Base-by-base conservation (phyloP, 2,888 invertebrate genomes). In the Dimorphilus gyrociliatus region DNA sequence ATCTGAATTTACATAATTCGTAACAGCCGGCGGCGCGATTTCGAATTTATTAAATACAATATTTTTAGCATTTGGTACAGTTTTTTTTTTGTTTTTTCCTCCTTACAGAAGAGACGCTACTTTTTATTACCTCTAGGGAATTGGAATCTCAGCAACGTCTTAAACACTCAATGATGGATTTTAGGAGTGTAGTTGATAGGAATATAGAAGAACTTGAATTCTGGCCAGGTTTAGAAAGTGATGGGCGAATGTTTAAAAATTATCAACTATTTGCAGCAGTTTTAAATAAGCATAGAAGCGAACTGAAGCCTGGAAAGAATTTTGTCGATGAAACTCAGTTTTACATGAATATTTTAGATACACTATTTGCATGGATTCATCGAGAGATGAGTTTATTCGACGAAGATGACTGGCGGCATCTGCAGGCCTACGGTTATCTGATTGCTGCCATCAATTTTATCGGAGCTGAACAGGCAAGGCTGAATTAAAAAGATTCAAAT, bases 381-480 rank as follows among this genome's bases (percentile, higher is more conserved):
- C 25, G 35, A 2, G 36, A 37, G 27, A 21, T 30, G n/a, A 24
- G 27, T 13, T 13, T 19, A 18, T 34, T 30, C 15, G 36, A 23
- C 18, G 19, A 16, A 16, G 19, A 28, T 27, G 23, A 36, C 10
- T 34, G 36, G 35, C 19, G 27, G 10, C 37, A 36, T 36, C 23
- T 42, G 14, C 13, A 33, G 16, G 28, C 40, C 8, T 44, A 42
- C 34, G 28, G 27, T 15, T 36, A 42, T 32, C 41, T 44, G 13
- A 34, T 42, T 32, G 35, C 37, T 19, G 34, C 36, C 21, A 34
- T 41, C 16, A 41, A 42, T 33, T 41, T 39, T 29, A 16, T 42
- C 18, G 42, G 42, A 16, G 40, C 40, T 8, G 40, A 42, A 24
- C 39, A 44, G 36, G n/a, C n/a, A n/a, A n/a, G n/a, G n/a, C n/a